phyloP scores from a whole-genome alignment of 2,888 invertebrate species.

The Phytoseiulus persimilis region DNA sequence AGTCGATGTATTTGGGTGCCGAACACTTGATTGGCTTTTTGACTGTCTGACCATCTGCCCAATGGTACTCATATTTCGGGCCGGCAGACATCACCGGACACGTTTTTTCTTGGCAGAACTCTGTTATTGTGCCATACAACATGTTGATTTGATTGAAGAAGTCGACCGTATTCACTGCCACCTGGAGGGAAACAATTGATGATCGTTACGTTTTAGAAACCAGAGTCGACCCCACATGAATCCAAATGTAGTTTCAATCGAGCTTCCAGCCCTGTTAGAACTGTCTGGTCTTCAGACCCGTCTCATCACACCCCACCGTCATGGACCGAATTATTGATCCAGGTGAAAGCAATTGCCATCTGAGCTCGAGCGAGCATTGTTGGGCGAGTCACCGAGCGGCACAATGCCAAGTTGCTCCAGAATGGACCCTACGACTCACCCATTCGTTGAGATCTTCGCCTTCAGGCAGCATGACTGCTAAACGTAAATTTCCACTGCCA shows the following conservation, averaged over 20 bases:
- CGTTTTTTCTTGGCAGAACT: slow-evolving; percentile 94
- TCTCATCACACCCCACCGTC: background rate
- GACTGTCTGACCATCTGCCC: slow-evolving; percentile 96
- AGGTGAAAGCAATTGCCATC: too few relatives aligned
- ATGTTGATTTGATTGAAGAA: slow-evolving; percentile 99
- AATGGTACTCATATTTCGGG: slow-evolving; percentile 98
- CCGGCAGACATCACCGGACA: slow-evolving; percentile 98
- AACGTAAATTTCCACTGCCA: slow-evolving; percentile 88
- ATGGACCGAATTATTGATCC: background rate
- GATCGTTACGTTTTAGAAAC: too few relatives aligned
- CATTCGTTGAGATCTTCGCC: slow-evolving; percentile 99
- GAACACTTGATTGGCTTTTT: slow-evolving; percentile 98
- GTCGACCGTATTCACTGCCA: slow-evolving; percentile 63
- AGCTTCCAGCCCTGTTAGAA: too few relatives aligned
- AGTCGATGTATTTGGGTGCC: slow-evolving; percentile 97
- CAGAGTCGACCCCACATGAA: too few relatives aligned
- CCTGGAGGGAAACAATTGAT: slow-evolving; percentile 56
- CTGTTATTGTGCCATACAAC: slow-evolving; percentile 98
- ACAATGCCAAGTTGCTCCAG: background rate
- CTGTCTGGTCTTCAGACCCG: too few relatives aligned
- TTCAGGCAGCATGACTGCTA: slow-evolving; percentile 92
- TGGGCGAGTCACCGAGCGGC: background rate
- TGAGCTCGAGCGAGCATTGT: background rate
- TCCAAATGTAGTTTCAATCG: too few relatives aligned
- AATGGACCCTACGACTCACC: slow-evolving; percentile 56